Evolutionary conservation across 1,140 invertebrate genomes (phyloP).

Genomic region (Camponotus vicinus): DNA sequence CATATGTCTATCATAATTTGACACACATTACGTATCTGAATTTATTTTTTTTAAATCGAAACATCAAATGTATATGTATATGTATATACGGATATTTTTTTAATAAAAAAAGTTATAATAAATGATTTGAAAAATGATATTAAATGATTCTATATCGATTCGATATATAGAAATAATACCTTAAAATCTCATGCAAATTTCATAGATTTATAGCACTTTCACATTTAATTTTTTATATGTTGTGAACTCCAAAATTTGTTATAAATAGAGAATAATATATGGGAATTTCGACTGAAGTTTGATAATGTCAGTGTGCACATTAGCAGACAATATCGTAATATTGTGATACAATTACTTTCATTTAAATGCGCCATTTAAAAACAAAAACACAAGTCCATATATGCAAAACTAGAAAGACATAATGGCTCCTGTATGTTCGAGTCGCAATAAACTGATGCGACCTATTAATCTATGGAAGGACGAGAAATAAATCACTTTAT

Average conservation of each 20-base stretch:
- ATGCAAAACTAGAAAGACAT: neutral
- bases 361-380: slow-evolving; percentile 2
- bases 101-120: slow-evolving; percentile 50
- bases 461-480: neutral
- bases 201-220: neutral
- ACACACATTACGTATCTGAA: neutral
- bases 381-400: neutral
- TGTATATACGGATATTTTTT: slow-evolving; percentile 28
- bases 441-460: neutral
- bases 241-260: neutral
- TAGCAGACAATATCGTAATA: neutral
- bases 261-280: neutral
- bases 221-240: slow-evolving; percentile 2
- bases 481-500: slow-evolving; percentile 42
- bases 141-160: too few relatives aligned
- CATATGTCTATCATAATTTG: slow-evolving; percentile 9
- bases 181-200: neutral
- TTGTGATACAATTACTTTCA: neutral
- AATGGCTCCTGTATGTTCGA: slow-evolving; percentile 3
- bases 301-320: neutral
- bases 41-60: neutral
- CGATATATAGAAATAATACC: neutral
- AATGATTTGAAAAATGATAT: neutral
- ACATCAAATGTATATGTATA: neutral
- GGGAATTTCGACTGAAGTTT: neutral